A percentile compares a stretch with the other conserved stretches of the same genome.
These are phyloP conservation scores for Picathartes gymnocephalus DNA, from an alignment of 2,113 vertebrate genomes.

Conservation along the genomic window DNA sequence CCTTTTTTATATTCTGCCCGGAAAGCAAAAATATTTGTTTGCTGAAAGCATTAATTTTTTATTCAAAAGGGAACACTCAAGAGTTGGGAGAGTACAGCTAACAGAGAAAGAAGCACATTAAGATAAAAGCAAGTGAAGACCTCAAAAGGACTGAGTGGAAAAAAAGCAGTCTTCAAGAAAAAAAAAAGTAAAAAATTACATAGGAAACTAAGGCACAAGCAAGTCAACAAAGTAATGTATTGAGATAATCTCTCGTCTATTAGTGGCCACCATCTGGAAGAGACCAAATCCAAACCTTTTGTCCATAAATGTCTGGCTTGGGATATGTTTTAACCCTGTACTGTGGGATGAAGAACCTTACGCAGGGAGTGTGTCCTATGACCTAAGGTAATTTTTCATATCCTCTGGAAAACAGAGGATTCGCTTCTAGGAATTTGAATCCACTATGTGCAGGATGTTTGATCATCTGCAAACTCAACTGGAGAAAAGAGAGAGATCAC, in stretches of 20 bases:
- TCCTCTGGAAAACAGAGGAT: background rate
- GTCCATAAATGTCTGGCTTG: background rate
- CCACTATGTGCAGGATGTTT: background rate
- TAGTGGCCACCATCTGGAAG: background rate
- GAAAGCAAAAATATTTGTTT: background rate
- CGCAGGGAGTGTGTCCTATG: background rate
- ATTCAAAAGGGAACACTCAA: background rate
- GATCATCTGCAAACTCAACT: background rate
- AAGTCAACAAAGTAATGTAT: background rate
- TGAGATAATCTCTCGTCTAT: background rate
- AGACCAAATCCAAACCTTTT: background rate
- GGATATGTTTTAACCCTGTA: background rate
- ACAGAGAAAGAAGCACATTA: background rate
- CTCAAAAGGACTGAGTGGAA: background rate
- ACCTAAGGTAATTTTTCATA: background rate
- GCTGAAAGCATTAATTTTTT: background rate
- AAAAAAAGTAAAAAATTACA: background rate
- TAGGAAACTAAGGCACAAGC: background rate
- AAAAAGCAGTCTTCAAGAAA: background rate
- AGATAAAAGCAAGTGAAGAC: background rate
- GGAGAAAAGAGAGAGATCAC: background rate
- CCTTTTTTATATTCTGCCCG: background rate
- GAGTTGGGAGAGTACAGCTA: background rate
- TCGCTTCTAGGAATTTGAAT: background rate
- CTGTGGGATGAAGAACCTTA: background rate